Evolutionary conservation across 1,140 invertebrate species (phyloP).

Genomic region (Orius insidiosus): DNA sequence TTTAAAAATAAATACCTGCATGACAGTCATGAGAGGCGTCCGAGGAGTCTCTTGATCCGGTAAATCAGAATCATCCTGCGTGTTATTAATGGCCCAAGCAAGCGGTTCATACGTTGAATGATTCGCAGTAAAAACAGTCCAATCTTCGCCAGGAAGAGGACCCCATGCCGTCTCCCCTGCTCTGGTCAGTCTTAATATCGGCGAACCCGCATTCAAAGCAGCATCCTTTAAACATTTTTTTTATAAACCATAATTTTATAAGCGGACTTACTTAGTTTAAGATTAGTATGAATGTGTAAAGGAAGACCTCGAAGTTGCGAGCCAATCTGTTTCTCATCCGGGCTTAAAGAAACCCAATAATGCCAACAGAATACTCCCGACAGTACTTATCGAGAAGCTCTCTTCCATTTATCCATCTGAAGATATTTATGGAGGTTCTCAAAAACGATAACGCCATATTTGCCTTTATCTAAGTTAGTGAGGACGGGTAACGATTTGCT

Average conservation of each 20-base stretch:
- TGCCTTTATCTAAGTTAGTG: slow-evolving; percentile 83
- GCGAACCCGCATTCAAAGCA: slow-evolving; percentile 70
- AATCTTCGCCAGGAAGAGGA: slow-evolving; percentile 70
- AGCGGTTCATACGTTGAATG: slow-evolving; percentile 85
- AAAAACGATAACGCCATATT: slow-evolving; percentile 90
- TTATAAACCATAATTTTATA: background rate
- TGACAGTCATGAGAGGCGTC: slow-evolving; percentile 57
- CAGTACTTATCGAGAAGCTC: slow-evolving; percentile 94
- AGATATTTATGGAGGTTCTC: slow-evolving; percentile 92
- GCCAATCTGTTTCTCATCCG: slow-evolving; percentile 72
- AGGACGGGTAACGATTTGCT: slow-evolving; percentile 85
- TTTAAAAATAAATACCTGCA: slow-evolving; percentile 41
- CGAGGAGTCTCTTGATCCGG: slow-evolving; percentile 20
- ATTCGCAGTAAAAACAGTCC: slow-evolving; percentile 86
- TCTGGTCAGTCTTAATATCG: slow-evolving; percentile 69
- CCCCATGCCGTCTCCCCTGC: slow-evolving; percentile 82
- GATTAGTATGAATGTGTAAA: slow-evolving; percentile 81
- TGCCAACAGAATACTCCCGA: slow-evolving; percentile 82
- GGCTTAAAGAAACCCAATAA: slow-evolving; percentile 84
- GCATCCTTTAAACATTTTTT: slow-evolving; percentile 44
- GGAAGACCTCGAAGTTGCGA: slow-evolving; percentile 77
- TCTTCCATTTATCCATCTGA: slow-evolving; percentile 92
- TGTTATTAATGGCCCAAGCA: slow-evolving; percentile 64
- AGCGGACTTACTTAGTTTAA: slow-evolving; percentile 57
- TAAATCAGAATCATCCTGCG: slow-evolving; percentile 18